Base-by-base conservation (phyloP, 2,888 invertebrate genomes). In the Tigriopus californicus region DNA sequence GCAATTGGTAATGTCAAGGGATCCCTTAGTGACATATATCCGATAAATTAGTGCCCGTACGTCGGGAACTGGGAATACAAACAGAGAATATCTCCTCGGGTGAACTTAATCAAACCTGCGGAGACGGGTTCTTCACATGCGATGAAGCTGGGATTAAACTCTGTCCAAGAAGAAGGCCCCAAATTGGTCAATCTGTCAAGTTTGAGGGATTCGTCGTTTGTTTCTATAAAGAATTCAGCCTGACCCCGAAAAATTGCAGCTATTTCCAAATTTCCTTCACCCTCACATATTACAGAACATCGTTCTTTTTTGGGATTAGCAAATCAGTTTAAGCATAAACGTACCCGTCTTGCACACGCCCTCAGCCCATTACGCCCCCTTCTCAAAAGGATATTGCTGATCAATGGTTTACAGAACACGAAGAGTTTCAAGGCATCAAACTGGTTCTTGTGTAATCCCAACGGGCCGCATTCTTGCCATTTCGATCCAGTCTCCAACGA, bases 221-320 rank as follows among this genome's bases (percentile, higher is more conserved):
- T 8, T 33, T 8, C 8, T 15, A 6, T 46, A n/a, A n/a, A 44
- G 57, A 24, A 44, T 51, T 20, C 13, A 24, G n/a, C 4, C 33
- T 8, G 33, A 33, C 8, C 33, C 33, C 33, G 33, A 33, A 3
- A 33, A 8, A 8, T 44, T 1, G 13, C 24, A 12, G 57, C 57
- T 1, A 56, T 56, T 33, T 18, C 24, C 10, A 46, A 56, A 6
- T 56, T 56, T 46, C 49, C 58, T 1, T 15, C 22, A n/a, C 61
- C 61, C 3, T 18, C 40, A 2, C 46, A 60, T 25, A 61, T 61
- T n/a, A 60, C 61, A 2, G 58, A 61, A 18, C 60, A 52, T 1
- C 15, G 60, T 12, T 52, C 57, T 12, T 61, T 61, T 24, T 18
- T 56, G 49, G 61, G 60, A 3, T 47, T 60, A 2, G 52, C 20